phyloP scores from a whole-genome alignment of 2,888 invertebrate species.

The Dasysyrphus tricinctus region DNA sequence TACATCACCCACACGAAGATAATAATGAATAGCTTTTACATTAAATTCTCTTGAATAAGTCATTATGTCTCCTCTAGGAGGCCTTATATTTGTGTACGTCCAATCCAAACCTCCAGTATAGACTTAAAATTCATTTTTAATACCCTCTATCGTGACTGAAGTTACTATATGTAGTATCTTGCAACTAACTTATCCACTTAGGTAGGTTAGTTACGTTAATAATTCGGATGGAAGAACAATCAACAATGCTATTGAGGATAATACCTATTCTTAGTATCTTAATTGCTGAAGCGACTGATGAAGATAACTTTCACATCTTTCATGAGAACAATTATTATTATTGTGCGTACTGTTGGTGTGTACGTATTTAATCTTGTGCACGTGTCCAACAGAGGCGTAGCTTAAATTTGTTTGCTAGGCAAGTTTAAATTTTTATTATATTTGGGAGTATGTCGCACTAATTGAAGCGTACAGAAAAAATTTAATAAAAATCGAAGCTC shows the following conservation, averaged over 20 bases:
- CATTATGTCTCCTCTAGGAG: background rate
- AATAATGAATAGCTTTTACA: background rate
- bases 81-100: background rate
- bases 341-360: background rate
- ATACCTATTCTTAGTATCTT: background rate
- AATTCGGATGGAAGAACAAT: conserved; percentile 1
- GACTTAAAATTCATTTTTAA: no score
- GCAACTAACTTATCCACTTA: no score
- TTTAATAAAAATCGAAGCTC: no score
- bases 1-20: background rate
- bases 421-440: no score
- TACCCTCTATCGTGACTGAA: background rate
- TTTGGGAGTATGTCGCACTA: no score
- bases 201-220: background rate
- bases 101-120: background rate
- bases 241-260: background rate
- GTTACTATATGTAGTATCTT: background rate
- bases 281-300: background rate
- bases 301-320: conserved; percentile 15
- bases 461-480: no score
- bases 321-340: background rate
- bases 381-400: background rate
- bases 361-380: background rate
- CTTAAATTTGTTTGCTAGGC: no score
- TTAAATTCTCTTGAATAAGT: background rate